A percentile compares a stretch with the other conserved stretches of the same genome.
Conservation (phyloP, 2,797 vertebrate genomes). For the Mormyrops boulengeri region DNA sequence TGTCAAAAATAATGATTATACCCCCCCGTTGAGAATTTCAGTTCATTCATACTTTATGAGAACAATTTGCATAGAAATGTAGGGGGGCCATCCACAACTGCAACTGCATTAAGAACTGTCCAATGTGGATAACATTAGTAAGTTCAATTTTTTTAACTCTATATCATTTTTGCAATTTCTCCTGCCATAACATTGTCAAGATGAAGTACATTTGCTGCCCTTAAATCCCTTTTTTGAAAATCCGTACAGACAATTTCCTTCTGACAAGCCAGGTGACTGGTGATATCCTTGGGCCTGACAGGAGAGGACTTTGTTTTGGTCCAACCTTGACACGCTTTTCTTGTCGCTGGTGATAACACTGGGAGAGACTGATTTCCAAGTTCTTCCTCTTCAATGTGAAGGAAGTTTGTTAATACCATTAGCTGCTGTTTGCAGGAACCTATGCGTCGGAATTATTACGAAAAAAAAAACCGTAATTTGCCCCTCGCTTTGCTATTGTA, state of each 20-base stretch:
- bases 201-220: conserved; percentile 22
- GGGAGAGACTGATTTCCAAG: background rate
- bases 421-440: background rate
- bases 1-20: background rate
- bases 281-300: conserved; percentile 70
- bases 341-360: conserved; percentile 6
- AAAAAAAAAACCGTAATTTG: background rate
- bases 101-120: background rate
- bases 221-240: conserved; percentile 28
- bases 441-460: background rate
- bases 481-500: background rate
- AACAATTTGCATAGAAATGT: background rate
- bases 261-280: conserved; percentile 39
- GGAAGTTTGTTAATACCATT: background rate
- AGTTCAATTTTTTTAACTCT: background rate
- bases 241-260: conserved; percentile 24
- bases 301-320: conserved; percentile 60
- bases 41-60: conserved; percentile 6
- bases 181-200: background rate
- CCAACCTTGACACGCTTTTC: conserved; percentile 30
- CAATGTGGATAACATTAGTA: background rate
- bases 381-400: background rate
- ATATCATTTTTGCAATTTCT: conserved; percentile 4
- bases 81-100: background rate
- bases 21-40: background rate